Evolutionary conservation across 92 coral and sea anemone species (phyloP), one percentile per base, ranked within the genome.

Genomic region (Paragorgia papillata): DNA sequence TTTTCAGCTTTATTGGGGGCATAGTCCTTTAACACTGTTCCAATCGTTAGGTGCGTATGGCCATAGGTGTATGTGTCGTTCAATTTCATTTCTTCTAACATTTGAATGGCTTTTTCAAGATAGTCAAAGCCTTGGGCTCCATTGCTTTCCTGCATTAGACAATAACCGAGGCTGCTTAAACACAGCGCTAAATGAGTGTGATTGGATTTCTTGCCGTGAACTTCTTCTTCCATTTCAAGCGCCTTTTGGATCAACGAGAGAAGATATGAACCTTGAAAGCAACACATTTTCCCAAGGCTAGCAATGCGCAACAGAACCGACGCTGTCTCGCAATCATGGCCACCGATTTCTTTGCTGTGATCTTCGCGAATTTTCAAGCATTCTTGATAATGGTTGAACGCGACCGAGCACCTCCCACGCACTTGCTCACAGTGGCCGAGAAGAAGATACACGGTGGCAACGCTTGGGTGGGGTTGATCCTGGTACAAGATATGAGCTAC

Each of bases 1-100:
- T 69, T 32, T 49, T 69, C 76, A 69, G 76, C 76, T 46, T 69
- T 69, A 28, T 50, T 27, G 13, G 76, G 60, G 7, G 76, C 44
- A 30, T 43, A 59, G n/a, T 69, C 76, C 26, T 54, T 55, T 69
- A 69, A 69, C 14, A 69, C 25, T 15, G 17, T 28, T 50, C 76
- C 76, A 26, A 69, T 29, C 26, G 59, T 46, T 46, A 46, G 24
- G 2, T 46, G 76, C 32, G 21, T 54, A 19, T 69, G 39, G 26
- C 76, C 61, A 69, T 69, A 69, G 24, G n/a, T 22, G 24, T 30
- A 17, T 9, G 12, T 18, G 44, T 8, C 18, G 30, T 5, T 55
- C 26, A 69, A 69, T 12, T 69, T 50, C 12, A 48, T 69, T 2
- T 69, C 76, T 18, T 69, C 58, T 22, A 43, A 50, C 59, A 69